phyloP scores from a whole-genome alignment of 2,888 invertebrate genomes.

The Xestia xanthographa region DNA sequence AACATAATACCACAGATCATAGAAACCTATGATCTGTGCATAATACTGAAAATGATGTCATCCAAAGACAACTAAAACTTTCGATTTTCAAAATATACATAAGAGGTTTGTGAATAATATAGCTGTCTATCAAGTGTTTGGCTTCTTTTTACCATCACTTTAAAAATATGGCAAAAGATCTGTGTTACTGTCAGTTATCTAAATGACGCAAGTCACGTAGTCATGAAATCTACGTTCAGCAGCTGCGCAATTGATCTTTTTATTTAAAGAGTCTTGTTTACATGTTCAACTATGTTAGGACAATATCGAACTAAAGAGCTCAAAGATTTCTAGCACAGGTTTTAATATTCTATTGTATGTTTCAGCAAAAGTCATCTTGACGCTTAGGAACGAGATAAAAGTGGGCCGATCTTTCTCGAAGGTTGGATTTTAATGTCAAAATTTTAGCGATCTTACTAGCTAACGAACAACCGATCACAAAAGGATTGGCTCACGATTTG shows the following conservation, averaged over 20 bases:
- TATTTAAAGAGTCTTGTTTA: conserved; percentile 1
- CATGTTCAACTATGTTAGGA: not conserved
- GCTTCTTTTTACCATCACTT: not conserved
- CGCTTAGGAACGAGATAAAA: not conserved
- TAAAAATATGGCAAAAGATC: not conserved
- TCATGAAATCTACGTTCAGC: not conserved
- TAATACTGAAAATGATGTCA: not conserved
- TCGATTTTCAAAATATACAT: conserved; percentile 1
- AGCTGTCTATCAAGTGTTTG: not conserved
- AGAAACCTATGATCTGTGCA: too few species aligned
- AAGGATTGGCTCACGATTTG: not conserved
- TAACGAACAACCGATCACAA: not conserved
- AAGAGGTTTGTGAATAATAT: not conserved
- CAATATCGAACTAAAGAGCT: not conserved
- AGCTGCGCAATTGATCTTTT: not conserved
- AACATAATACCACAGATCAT: not conserved
- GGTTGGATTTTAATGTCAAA: not conserved
- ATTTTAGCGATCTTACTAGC: not conserved
- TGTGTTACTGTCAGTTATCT: not conserved
- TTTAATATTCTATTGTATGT: not conserved
- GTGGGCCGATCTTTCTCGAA: not conserved
- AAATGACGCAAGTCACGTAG: not conserved
- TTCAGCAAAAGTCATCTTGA: not conserved
- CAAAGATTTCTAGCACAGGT: not conserved
- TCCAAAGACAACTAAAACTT: not conserved